Conservation (phyloP, 2,888 invertebrate genomes). For the Hanleya hanleyi region DNA sequence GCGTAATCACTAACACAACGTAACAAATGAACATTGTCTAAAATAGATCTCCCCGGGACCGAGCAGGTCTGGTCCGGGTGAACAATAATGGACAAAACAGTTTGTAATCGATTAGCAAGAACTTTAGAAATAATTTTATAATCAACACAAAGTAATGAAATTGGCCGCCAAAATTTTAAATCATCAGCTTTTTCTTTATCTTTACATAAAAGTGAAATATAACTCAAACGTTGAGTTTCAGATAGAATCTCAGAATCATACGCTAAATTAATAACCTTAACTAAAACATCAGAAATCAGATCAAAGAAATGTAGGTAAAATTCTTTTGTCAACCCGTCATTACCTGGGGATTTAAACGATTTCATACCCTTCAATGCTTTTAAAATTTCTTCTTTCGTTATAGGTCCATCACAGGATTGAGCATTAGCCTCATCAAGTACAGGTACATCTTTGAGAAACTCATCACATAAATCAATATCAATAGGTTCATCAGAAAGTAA, state of each 20-base stretch:
- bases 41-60: conserved; percentile 16
- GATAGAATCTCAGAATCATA: background rate
- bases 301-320: conserved; percentile 13
- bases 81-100: conserved; percentile 15
- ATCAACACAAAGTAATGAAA: conserved; percentile 15
- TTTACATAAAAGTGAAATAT: conserved; percentile 12
- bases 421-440: background rate
- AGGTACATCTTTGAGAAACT: background rate
- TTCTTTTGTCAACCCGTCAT: conserved; percentile 17
- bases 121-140: conserved; percentile 23
- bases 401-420: background rate
- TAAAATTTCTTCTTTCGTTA: background rate
- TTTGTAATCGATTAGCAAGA: conserved; percentile 15
- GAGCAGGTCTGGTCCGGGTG: conserved; percentile 18
- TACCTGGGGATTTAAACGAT: conserved; percentile 16
- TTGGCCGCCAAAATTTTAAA: conserved; percentile 16
- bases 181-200: background rate
- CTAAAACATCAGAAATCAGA: background rate
- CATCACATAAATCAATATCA: background rate
- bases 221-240: background rate
- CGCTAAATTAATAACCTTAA: background rate
- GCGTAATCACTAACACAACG: too few relatives aligned
- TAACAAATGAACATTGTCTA: conserved; percentile 14
- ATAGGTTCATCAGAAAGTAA: background rate
- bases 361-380: conserved; percentile 2